phyloP scores from a whole-genome alignment of 2,113 vertebrate genomes.

The Callithrix jacchus region DNA sequence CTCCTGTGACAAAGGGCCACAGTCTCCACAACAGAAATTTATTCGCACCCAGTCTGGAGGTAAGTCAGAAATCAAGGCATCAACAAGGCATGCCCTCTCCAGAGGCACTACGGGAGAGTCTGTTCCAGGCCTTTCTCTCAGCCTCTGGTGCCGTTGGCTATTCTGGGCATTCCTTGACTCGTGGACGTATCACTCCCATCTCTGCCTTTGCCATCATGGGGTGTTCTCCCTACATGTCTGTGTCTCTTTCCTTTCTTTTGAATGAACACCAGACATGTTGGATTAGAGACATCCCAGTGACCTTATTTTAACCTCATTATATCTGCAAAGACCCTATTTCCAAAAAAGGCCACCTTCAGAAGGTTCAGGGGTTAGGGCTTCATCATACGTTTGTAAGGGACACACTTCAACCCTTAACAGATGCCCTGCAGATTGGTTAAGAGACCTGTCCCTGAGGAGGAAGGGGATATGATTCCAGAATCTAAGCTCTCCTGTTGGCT shows the following conservation, averaged over 20 bases:
- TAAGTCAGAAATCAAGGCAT: not conserved
- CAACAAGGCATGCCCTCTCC: fast-evolving
- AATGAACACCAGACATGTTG: not conserved
- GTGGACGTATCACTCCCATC: fast-evolving
- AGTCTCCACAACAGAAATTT: not conserved
- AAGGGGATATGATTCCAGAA: not conserved
- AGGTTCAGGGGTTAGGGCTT: not conserved
- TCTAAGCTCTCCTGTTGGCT: not conserved
- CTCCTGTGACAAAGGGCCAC: fast-evolving
- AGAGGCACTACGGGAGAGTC: not conserved
- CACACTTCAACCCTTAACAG: not conserved
- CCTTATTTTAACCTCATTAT: not conserved
- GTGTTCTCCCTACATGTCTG: no score
- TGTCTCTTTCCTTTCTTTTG: not conserved
- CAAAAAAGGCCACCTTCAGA: not conserved
- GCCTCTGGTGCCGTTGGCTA: not conserved
- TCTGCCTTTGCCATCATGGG: not conserved
- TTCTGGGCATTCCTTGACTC: not conserved
- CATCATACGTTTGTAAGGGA: not conserved
- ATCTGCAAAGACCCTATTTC: not conserved
- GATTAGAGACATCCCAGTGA: not conserved
- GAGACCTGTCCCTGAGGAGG: not conserved
- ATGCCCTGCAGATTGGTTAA: not conserved
- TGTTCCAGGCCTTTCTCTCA: not conserved
- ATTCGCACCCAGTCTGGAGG: not conserved